Percentiles rank a stretch among this genome's conserved stretches.
Conservation (phyloP, 1,140 invertebrate species). For the Sycophaga agraensis region DNA sequence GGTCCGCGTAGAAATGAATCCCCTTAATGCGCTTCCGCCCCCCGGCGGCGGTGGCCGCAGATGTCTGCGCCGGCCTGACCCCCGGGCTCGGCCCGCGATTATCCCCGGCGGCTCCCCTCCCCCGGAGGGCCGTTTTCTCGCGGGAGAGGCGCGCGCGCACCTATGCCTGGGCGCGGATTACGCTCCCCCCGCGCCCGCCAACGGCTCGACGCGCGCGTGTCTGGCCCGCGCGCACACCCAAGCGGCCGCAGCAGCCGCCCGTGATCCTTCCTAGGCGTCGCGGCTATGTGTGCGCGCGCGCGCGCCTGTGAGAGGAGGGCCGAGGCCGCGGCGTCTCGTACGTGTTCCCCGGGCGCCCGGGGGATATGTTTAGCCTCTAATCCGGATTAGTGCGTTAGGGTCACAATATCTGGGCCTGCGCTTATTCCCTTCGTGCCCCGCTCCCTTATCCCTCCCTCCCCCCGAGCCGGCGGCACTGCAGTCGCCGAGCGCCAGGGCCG, state of each 20-base stretch:
- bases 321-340: not conserved
- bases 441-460: not conserved
- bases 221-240: not conserved
- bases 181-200: too few species aligned
- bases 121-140: too few species aligned
- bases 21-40: slow-evolving; percentile 10
- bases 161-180: too few species aligned
- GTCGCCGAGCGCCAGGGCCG: too few species aligned
- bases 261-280: too few species aligned
- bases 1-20: slow-evolving; percentile 15
- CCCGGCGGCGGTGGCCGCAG: not conserved
- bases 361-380: slow-evolving; percentile 47
- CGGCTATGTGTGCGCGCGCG: too few species aligned
- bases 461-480: too few species aligned
- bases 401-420: slow-evolving; percentile 47
- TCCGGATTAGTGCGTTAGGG: slow-evolving; percentile 57
- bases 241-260: not conserved
- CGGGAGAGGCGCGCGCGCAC: too few species aligned
- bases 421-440: slow-evolving; percentile 24
- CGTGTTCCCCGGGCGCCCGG: slow-evolving; percentile 38
- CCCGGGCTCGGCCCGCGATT: not conserved
- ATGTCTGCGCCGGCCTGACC: not conserved
- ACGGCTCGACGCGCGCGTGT: not conserved
- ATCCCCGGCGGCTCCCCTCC: not conserved
- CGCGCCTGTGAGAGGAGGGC: too few species aligned